Evolutionary conservation across 1,140 invertebrate genomes (phyloP).

Genomic region (Drosophila lini): DNA sequence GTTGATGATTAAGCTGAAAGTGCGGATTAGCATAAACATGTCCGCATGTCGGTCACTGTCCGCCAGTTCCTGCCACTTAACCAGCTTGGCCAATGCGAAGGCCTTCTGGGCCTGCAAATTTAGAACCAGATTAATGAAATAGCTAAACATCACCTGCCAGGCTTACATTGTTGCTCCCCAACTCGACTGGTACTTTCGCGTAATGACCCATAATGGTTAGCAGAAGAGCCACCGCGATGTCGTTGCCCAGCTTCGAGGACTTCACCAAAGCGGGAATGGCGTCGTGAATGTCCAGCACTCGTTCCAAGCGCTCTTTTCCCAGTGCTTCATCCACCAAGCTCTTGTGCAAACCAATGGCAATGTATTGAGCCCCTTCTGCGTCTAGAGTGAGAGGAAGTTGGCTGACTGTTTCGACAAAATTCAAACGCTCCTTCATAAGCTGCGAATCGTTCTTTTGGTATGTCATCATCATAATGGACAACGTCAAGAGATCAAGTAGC

Average conservation of each 20-base stretch:
- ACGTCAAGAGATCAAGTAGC: conserved; percentile 25
- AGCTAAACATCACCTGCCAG: not conserved
- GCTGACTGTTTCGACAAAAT: conserved; percentile 17
- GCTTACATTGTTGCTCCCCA: conserved; percentile 9
- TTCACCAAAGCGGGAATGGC: conserved; percentile 32
- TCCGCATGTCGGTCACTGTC: conserved; percentile 16
- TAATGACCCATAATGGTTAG: conserved; percentile 31
- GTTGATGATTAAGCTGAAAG: conserved; percentile 35
- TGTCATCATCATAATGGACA: conserved; percentile 46
- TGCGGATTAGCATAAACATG: conserved; percentile 37
- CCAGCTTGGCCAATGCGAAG: conserved; percentile 23
- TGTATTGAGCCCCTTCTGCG: conserved; percentile 17
- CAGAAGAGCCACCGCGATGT: conserved; percentile 32
- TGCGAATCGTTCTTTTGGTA: conserved; percentile 18
- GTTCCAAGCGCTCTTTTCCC: conserved; percentile 29
- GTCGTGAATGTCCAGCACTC: conserved; percentile 26
- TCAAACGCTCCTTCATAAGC: conserved; percentile 25
- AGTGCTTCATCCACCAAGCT: conserved; percentile 15
- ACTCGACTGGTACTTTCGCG: not conserved
- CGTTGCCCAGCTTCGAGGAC: conserved; percentile 17
- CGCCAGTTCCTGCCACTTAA: conserved; percentile 32
- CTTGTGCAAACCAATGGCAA: conserved; percentile 17
- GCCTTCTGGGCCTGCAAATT: conserved; percentile 12
- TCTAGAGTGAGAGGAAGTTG: conserved; percentile 4
- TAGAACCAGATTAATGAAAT: not conserved